phyloP scores from a whole-genome alignment of 64 coral and sea anemone species.

The Pocillopora verrucosa region DNA sequence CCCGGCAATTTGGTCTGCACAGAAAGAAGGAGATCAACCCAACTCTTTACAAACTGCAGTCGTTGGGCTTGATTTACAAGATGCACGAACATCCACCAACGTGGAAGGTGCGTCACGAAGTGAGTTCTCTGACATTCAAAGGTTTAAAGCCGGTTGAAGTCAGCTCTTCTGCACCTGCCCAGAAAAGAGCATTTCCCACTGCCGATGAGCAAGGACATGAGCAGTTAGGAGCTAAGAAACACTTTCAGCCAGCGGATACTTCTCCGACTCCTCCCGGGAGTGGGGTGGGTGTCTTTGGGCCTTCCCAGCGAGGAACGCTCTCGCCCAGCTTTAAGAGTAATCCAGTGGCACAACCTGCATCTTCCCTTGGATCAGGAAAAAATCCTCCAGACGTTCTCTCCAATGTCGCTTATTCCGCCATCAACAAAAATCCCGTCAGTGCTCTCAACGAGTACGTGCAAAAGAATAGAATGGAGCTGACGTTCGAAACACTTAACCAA shows the following conservation, averaged over 20 bases:
- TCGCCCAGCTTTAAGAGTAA: not conserved
- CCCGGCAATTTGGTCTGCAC: slow-evolving; percentile 44
- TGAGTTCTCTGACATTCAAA: slow-evolving; percentile 25
- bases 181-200: slow-evolving; percentile 19
- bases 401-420: slow-evolving; percentile 74
- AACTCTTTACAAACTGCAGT: slow-evolving; percentile 76
- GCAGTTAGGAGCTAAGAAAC: not conserved
- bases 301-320: not conserved
- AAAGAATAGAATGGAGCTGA: slow-evolving; percentile 78
- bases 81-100: slow-evolving; percentile 86
- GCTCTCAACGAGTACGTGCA: slow-evolving; percentile 95
- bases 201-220: slow-evolving; percentile 5
- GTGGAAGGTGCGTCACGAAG: slow-evolving; percentile 70
- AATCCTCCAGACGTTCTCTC: slow-evolving; percentile 56
- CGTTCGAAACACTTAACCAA: slow-evolving; percentile 73
- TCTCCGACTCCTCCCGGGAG: not conserved
- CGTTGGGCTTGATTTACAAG: slow-evolving; percentile 76
- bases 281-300: not conserved
- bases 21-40: slow-evolving; percentile 91
- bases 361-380: not conserved
- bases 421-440: slow-evolving; percentile 96
- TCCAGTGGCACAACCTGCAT: not conserved
- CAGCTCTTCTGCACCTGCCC: not conserved
- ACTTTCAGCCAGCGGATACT: not conserved
- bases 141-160: not conserved